Base-by-base conservation (phyloP, 2,797 vertebrate species). In the Sebastes minor region DNA sequence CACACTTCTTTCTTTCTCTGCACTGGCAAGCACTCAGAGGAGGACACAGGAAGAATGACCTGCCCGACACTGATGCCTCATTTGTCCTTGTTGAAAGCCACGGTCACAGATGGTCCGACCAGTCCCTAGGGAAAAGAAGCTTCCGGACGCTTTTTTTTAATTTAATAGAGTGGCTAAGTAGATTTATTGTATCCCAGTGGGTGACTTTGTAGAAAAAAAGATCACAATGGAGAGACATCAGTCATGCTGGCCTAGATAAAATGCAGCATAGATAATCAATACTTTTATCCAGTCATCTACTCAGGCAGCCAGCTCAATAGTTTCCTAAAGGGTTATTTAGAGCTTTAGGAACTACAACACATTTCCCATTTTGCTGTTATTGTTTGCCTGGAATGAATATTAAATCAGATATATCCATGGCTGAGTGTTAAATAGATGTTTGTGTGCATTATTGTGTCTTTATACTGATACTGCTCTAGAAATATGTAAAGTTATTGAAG, bases 91-190 rank as follows among this genome's bases (percentile, higher is more conserved):
- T 59, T 78, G 32, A 87, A 82, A 81, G 71, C 63, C 64, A 68
- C 38, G 71, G 85, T 82, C 80, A 86, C 89, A 92, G 88, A 90
- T 92, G 85, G 87, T 89, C 66, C 70, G 71, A 79, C 71, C 61
- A 80, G 76, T 88, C 87, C 84, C 78, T 18, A 74, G 81, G 69
- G 89, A 85, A 71, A 71, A 53, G 55, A 86, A 71, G 76, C 81
- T 78, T 86, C 68, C 78, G 90, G 67, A 81, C 28, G 13, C 53
- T 67, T 42, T 27, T 69, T 49, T 27, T 65, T 84, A 81, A 91
- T 92, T 81, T 71, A 82, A 89, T 81, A 84, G 80, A 92, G 82
- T 89, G 83, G 82, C 74, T 73, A 70, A 83, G 65, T 65, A 63
- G 75, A 88, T 94, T 76, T 86, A 84, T 81, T 71, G 16, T 73